A percentile compares a stretch with the other conserved stretches of the same genome.
Conservation (phyloP, 1,140 invertebrate species). For the Fopius arisanus region DNA sequence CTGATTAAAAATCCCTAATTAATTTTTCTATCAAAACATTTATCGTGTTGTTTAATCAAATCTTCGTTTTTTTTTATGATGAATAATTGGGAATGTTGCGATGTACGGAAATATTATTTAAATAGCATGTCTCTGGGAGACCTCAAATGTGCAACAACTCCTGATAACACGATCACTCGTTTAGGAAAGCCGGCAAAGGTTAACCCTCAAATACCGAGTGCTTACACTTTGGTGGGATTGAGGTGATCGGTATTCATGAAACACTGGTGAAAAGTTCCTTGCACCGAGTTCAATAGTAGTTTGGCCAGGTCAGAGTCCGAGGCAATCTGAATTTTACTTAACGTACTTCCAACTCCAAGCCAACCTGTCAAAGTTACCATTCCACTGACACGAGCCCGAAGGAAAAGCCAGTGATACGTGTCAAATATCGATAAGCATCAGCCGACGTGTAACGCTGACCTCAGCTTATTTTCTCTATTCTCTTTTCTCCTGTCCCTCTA, state of each 20-base stretch:
- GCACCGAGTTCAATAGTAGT: background rate
- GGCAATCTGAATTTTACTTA: background rate
- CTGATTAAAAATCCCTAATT: no score
- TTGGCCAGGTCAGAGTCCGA: background rate
- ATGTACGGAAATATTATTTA: no score
- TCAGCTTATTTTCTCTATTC: background rate
- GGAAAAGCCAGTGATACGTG: background rate
- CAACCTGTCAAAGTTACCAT: background rate
- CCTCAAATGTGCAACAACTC: no score
- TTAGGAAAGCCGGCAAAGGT: no score
- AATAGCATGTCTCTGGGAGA: no score
- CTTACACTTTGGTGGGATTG: no score
- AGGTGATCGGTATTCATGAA: background rate
- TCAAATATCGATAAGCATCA: background rate
- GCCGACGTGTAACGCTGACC: background rate
- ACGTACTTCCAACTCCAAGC: background rate
- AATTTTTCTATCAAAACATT: no score
- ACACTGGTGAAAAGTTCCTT: background rate
- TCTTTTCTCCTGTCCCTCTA: background rate
- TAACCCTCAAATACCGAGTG: no score
- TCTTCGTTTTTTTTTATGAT: no score
- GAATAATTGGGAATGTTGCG: no score
- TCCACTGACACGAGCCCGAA: background rate
- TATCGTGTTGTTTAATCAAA: no score
- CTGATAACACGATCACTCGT: no score